A percentile compares a stretch with the other conserved stretches of the same genome.
Conservation (phyloP, 1,140 invertebrate genomes). For the Tetramorium simillimum region DNA sequence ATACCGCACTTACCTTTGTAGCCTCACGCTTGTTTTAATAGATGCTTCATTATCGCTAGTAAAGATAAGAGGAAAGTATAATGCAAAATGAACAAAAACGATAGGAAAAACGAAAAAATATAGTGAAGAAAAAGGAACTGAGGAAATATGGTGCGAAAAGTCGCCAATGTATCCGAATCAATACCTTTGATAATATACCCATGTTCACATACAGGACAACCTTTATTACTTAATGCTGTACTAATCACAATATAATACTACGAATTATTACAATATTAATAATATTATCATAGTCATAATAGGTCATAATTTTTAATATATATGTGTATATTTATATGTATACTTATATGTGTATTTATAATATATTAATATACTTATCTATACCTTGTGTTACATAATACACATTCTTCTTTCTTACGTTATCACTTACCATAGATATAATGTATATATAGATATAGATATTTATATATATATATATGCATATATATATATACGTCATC, state of each 20-base stretch:
- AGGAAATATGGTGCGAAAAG: not conserved
- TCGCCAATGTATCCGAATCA: not conserved
- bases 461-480: conserved; percentile 70
- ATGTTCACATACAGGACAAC: conserved; percentile 82
- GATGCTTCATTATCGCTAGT: not conserved
- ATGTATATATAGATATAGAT: conserved; percentile 72
- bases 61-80: not conserved
- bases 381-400: conserved; percentile 79
- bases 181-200: conserved; percentile 20
- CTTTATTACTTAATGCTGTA: conserved; percentile 84
- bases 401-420: conserved; percentile 78
- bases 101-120: no score
- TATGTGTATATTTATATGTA: conserved; percentile 74
- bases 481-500: conserved; percentile 74
- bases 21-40: not conserved
- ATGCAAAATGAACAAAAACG: not conserved
- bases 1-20: conserved; percentile 20
- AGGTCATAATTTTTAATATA: conserved; percentile 72
- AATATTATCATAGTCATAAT: conserved; percentile 81
- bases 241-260: conserved; percentile 83
- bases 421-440: conserved; percentile 73
- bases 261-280: conserved; percentile 81
- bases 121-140: not conserved
- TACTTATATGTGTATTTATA: conserved; percentile 76
- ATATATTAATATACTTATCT: conserved; percentile 81